phyloP scores from a whole-genome alignment of 2,797 vertebrate genomes.

The Sarcophilus harrisii region DNA sequence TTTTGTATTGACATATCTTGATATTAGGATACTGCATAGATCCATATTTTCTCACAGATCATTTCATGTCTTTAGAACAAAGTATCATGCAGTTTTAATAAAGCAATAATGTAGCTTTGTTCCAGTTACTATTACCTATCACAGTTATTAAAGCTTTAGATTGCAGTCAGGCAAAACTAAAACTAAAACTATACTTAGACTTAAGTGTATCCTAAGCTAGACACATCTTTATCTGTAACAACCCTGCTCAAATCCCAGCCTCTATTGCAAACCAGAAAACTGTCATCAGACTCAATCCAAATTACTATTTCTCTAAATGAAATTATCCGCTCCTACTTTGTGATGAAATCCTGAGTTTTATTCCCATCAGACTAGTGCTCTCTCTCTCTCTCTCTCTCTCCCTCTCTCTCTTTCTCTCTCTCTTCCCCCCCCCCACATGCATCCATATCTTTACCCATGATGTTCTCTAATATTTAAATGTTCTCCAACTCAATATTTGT shows the following conservation, averaged over 20 bases:
- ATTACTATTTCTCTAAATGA: not conserved
- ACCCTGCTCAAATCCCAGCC: not conserved
- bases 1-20: not conserved
- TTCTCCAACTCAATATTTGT: not conserved
- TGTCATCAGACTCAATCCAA: not conserved
- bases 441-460: not conserved
- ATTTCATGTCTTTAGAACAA: not conserved
- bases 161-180: not conserved
- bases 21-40: not conserved
- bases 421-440: not conserved
- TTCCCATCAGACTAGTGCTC: not conserved
- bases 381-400: not conserved
- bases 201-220: not conserved
- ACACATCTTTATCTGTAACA: not conserved
- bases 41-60: not conserved
- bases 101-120: not conserved
- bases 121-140: not conserved
- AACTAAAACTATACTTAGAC: not conserved
- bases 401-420: too few relatives aligned
- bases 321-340: slow-evolving; percentile 7
- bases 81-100: not conserved
- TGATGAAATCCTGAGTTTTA: not conserved
- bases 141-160: not conserved
- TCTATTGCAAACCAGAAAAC: not conserved
- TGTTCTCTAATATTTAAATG: not conserved